phyloP scores from a whole-genome alignment of 1,140 invertebrate species.

The Drosophila sp. region DNA sequence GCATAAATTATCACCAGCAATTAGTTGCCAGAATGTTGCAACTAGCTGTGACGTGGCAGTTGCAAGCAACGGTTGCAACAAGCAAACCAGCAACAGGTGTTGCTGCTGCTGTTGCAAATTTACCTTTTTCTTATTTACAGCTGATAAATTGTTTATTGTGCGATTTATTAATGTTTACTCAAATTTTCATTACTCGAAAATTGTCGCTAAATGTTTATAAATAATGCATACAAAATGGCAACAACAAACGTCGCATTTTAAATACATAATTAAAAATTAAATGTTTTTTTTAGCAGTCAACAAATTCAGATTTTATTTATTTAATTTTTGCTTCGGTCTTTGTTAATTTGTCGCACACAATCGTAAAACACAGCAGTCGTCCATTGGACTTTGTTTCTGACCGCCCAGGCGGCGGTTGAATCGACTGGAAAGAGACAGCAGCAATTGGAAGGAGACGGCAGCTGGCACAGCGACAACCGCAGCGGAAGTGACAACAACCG shows the following conservation, averaged over 20 bases:
- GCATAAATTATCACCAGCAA: conserved; percentile 72
- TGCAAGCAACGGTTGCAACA: conserved; percentile 42
- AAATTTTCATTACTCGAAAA: conserved; percentile 1
- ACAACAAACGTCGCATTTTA: conserved; percentile 44
- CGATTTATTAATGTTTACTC: conserved; percentile 49
- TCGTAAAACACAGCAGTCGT: conserved; percentile 35
- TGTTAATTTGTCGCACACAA: conserved; percentile 21
- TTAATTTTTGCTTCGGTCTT: conserved; percentile 47
- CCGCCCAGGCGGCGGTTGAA: conserved; percentile 26
- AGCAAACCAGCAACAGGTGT: conserved; percentile 59
- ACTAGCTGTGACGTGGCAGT: conserved; percentile 18
- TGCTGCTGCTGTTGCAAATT: conserved; percentile 20
- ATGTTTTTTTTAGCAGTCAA: conserved; percentile 55
- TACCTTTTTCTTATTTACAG: neutral
- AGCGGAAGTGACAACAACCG: conserved; percentile 61
- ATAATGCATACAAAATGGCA: conserved; percentile 31
- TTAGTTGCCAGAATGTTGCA: conserved; percentile 52
- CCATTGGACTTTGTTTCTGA: conserved; percentile 57
- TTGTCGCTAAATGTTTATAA: conserved; percentile 70
- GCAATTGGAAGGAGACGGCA: conserved; percentile 2
- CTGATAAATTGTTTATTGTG: conserved; percentile 41
- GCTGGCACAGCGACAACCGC: conserved; percentile 20
- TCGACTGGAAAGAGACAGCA: conserved; percentile 18
- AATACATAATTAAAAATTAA: conserved; percentile 64
- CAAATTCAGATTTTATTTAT: conserved; percentile 56